Base-by-base conservation (phyloP, 2,113 vertebrate species). In the Mungos mungo region DNA sequence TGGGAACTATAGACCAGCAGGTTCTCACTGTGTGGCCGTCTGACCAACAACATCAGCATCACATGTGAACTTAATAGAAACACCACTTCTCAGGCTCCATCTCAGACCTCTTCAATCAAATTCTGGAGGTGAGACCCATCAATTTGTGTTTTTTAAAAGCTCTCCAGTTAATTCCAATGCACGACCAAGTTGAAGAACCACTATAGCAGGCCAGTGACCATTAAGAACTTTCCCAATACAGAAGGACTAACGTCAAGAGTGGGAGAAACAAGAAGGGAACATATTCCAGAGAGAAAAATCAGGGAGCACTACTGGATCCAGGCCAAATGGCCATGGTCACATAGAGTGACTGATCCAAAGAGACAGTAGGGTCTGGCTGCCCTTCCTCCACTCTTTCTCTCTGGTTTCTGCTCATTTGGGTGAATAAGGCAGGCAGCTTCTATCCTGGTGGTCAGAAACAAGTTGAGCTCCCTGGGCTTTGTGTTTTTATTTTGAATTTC, bases 401-500 rank as follows among this genome's bases (percentile, higher is more conserved):
- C 66, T 38, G 38, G 29, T 41, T 89, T 60, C 41, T 80, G 16
- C 19, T 91, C 66, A 45, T 65, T 77, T 85, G 57, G 19, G 9
- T 50, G 23, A 79, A 47, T 15, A 81, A 52, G 35, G 18, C 18
- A 8, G 16, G 11, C 41, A 65, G 27, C 38, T 60, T 66, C 5
- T 18, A 54, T 76, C 52, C 91, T 12, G 19, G 29, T 35, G 4
- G 35, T 35, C 79, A 95, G 27, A 85, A 74, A 85, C 89, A 95
- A 21, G 45, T 23, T 33, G 81, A 35, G n/a, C 13, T 47, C 47
- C 80, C 35, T 8, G 4, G 71, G 41, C 41, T 89, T 77, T 86
- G 60, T 41, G 52, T 52, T 84, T 96, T 94, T 90, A 57, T 57
- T 92, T 29, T 85, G 33, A 88, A 79, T 85, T 57, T 88, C n/a